Evolutionary conservation across 64 coral and sea anemone genomes (phyloP), one percentile per base, ranked within the genome.

Genomic region (Porites australiensis): DNA sequence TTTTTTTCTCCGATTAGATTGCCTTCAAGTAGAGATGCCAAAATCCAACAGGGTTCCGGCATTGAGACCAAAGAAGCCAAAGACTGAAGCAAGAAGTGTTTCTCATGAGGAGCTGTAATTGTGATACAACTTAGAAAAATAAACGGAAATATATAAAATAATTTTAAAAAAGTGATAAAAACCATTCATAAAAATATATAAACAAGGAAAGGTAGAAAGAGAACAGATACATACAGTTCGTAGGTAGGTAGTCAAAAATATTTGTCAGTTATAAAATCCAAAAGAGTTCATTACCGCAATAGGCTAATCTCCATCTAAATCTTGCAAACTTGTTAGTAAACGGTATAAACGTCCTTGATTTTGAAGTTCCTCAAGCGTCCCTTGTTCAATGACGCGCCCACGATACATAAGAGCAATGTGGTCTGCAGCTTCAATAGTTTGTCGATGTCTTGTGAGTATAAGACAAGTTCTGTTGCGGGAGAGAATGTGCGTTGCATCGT

Each of bases 351-450:
- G 81, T 4, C 75, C 77, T 22, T 58, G 74, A 13, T 71, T 76
- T 59, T 55, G 22, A 57, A 97, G 87, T 53, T 97, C 95, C 3
- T 91, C 62, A 11, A 65, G 82, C 1, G 88, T 94, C 43, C 95
- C 95, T 27, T 97, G 88, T 55, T 94, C 92, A 49, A 97, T 74
- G 7, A 97, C 88, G 70, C 76, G 95, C 69, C 95, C 95, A 44
- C 88, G 92, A 75, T 94, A 94, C 57, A 97, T 27, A 72, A 97
- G 43, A 81, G 86, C 82, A 44, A 97, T 94, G 8, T 94, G 51
- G 76, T 94, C 95, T 58, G 95, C 95, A 60, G 95, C 51, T 47
- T 91, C 88, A 53, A 88, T 48, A 22, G 92, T 97, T 47, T 65
- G 54, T 48, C 83, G 68, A 21, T 80, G 88, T 79, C 91, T 86